Evolutionary conservation across 2,797 vertebrate species (phyloP), one percentile per base, ranked within the genome.

Genomic region (Lophotriccus pileatus): DNA sequence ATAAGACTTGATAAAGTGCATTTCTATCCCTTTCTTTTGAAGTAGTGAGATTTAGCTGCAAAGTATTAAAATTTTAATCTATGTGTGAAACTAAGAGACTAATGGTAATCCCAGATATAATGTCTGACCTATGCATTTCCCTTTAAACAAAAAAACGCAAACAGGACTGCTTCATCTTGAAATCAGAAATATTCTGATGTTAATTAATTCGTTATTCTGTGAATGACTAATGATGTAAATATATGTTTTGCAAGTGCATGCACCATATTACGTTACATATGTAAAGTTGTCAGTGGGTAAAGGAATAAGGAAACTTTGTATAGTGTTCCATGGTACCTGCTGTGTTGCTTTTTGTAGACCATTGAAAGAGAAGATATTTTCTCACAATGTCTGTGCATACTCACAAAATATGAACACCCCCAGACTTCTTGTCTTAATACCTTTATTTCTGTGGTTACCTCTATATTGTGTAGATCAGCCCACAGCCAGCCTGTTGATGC

Each of bases 31-130:
- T 11, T 76, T 76, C 32, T 60, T 79, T 49, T 58, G n/a, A 81
- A 43, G 34, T n/a, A 41, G 34, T 46, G 73, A 88, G 52, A 76
- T 73, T 84, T 92, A 88, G 34, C 62, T 50, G 72, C 32, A 25
- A 81, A 78, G 49, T 84, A 75, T 52, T 91, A 92, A 94, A 69
- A 91, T 89, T 91, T 81, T 93, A 94, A 97, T 95, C 92, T 95
- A 95, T 90, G 91, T 97, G 92, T 96, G 94, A 97, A 96, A 92
- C 47, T 95, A 52, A 41, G 34, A 91, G 37, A 81, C 37, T 94
- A 91, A 88, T 74, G 89, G 37, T 94, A 91, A 74, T 84, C 62
- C 62, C 30, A 74, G 70, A 49, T 95, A 79, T 32, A 63, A 79
- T 63, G 44, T 63, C 59, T 79, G 83, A 86, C 92, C 87, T 73